Percentiles rank a stretch among this genome's conserved stretches.
Conservation (phyloP, 2,113 vertebrate genomes). For the Hepsetus odoe region DNA sequence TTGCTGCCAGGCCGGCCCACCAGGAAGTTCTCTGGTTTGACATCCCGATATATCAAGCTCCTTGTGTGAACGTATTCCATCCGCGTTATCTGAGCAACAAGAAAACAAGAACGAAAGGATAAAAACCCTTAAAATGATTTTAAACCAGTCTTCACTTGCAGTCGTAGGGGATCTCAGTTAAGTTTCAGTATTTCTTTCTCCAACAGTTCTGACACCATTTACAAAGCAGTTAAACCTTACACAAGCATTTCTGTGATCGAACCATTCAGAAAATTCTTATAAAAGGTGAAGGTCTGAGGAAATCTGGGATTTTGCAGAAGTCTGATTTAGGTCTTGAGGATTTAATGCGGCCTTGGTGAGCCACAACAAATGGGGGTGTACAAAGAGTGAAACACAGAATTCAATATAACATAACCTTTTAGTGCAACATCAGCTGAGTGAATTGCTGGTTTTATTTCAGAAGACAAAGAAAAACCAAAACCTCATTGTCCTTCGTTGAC, state of each 20-base stretch:
- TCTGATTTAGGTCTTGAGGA: neutral
- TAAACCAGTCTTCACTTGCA: neutral
- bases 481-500: too few relatives aligned
- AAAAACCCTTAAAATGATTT: neutral
- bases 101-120: neutral
- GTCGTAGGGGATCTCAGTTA: neutral
- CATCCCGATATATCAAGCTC: slow-evolving; percentile 97
- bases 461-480: neutral
- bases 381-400: too few relatives aligned
- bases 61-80: slow-evolving; percentile 98
- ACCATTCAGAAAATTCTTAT: too few relatives aligned
- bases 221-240: neutral
- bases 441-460: too few relatives aligned
- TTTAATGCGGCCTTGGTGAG: neutral
- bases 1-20: slow-evolving; percentile 94
- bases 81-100: slow-evolving; percentile 84
- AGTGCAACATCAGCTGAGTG: too few relatives aligned
- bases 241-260: too few relatives aligned
- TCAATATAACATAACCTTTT: too few relatives aligned
- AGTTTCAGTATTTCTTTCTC: neutral
- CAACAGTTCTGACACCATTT: neutral
- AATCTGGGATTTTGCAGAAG: neutral
- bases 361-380: neutral
- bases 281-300: neutral
- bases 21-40: slow-evolving; percentile 98